Conservation (phyloP, 1,140 invertebrate genomes). For the Mercenaria mercenaria region DNA sequence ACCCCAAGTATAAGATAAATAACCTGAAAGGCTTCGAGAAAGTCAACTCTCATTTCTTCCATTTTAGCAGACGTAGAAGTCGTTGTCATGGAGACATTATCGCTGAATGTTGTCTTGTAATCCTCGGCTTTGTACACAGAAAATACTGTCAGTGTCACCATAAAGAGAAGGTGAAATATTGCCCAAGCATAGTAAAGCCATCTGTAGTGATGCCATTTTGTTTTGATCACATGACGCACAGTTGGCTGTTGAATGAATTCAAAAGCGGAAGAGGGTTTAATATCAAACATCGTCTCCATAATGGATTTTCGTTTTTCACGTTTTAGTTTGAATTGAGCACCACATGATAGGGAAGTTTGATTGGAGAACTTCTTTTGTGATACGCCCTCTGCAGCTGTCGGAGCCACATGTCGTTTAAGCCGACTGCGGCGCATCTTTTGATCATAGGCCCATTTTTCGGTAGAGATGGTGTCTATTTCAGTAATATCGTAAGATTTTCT, state of each 20-base stretch:
- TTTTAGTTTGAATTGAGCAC: conserved; percentile 16
- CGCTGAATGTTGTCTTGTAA: background rate
- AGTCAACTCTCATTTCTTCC: background rate
- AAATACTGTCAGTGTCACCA: conserved; percentile 67
- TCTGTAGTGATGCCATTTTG: conserved; percentile 71
- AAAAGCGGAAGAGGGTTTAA: conserved; percentile 61
- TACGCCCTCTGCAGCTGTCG: conserved; percentile 40
- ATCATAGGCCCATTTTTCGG: conserved; percentile 27
- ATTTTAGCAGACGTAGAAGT: background rate
- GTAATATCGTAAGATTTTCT: conserved; percentile 73
- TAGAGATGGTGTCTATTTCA: conserved; percentile 73
- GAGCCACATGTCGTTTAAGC: conserved; percentile 38
- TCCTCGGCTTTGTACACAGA: conserved; percentile 59
- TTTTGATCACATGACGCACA: conserved; percentile 68
- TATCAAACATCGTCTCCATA: conserved; percentile 73
- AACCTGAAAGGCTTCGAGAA: conserved; percentile 12
- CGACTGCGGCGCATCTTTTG: background rate
- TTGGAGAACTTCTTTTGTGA: conserved; percentile 48
- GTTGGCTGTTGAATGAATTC: conserved; percentile 67
- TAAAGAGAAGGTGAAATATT: conserved; percentile 67
- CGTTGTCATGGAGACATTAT: background rate
- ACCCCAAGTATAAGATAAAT: conserved; percentile 39
- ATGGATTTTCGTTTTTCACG: conserved; percentile 56
- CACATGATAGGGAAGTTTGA: background rate
- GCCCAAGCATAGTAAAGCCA: conserved; percentile 67